These are phyloP conservation scores for Melanotaenia duboulayi DNA, from an alignment of 2,113 vertebrate genomes.

Conservation along the genomic window DNA sequence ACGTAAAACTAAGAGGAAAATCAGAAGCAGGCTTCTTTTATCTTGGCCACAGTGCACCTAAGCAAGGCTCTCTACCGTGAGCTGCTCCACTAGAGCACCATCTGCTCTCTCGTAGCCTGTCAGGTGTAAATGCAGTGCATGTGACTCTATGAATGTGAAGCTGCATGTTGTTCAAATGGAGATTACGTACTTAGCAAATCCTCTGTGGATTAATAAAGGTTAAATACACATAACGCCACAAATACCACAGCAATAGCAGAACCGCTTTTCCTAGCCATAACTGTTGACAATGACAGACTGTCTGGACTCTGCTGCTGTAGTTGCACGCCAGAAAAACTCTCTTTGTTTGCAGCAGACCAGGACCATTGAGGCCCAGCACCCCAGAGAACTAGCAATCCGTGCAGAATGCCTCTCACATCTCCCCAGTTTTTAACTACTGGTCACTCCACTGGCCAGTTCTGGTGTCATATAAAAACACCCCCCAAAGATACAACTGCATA, in stretches of 20 bases:
- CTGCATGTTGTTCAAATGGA: conserved; percentile 31
- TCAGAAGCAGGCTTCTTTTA: not conserved
- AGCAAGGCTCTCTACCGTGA: conserved; percentile 13
- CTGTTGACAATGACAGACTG: conserved; percentile 22
- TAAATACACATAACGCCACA: conserved; percentile 30
- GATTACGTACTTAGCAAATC: conserved; percentile 36
- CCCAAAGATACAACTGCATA: conserved; percentile 19
- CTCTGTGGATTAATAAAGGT: conserved; percentile 40
- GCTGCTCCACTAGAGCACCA: conserved; percentile 24
- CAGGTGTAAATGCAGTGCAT: conserved; percentile 33
- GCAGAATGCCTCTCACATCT: not conserved
- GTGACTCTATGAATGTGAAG: conserved; percentile 29
- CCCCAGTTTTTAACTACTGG: conserved; percentile 12
- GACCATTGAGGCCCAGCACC: not conserved
- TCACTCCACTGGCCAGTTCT: not conserved
- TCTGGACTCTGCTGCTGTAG: not conserved
- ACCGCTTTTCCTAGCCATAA: conserved; percentile 36
- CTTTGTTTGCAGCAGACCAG: conserved; percentile 6
- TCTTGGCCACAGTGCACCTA: conserved; percentile 1
- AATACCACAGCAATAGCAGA: not conserved
- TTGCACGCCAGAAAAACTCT: conserved; percentile 15
- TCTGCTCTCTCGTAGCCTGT: conserved; percentile 18
- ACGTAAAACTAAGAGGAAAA: not conserved
- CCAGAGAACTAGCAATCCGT: conserved; percentile 5
- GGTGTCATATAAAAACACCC: conserved; percentile 24